Conservation (phyloP, 2,888 invertebrate genomes). For the Bimastos eiseni region DNA sequence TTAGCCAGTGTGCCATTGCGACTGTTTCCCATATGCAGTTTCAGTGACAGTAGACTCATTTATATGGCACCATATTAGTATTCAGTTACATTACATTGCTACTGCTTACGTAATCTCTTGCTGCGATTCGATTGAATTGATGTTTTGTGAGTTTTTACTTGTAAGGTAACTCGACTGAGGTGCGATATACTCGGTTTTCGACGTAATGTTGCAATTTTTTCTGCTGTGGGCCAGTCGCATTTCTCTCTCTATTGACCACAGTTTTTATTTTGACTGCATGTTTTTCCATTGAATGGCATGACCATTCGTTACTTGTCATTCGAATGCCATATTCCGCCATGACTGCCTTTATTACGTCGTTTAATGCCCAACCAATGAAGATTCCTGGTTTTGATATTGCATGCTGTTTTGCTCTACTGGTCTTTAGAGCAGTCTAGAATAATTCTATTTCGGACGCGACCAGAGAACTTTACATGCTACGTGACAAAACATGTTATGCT, state of each 20-base stretch:
- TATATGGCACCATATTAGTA: neutral
- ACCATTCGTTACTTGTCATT: neutral
- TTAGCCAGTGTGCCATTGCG: neutral
- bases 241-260: neutral
- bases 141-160: neutral
- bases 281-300: neutral
- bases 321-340: neutral
- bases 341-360: neutral
- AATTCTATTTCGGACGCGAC: neutral
- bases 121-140: neutral
- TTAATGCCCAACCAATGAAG: neutral
- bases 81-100: neutral
- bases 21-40: neutral
- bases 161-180: neutral
- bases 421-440: neutral
- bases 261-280: neutral
- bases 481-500: neutral
- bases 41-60: neutral
- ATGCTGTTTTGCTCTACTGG: neutral
- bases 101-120: neutral
- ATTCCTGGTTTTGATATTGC: slow-evolving; percentile 1
- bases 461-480: neutral
- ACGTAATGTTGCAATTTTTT: no score
- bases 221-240: neutral
- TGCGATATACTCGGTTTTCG: neutral